phyloP scores from a whole-genome alignment of 2,113 vertebrate species.

The Pteronura brasiliensis region DNA sequence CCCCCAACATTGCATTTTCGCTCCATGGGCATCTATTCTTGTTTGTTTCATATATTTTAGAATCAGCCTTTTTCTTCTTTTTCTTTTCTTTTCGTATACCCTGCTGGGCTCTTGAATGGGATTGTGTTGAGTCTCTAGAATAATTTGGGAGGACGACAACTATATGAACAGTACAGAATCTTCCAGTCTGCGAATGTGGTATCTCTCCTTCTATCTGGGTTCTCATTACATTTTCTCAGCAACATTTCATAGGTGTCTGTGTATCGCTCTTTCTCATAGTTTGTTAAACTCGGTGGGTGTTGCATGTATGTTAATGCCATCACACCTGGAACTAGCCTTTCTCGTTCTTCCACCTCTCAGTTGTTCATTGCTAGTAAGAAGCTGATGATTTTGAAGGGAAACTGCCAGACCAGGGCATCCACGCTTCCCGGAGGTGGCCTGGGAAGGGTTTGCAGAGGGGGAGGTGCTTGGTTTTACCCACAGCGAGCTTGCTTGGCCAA shows the following conservation, averaged over 20 bases:
- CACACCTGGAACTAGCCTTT: neutral
- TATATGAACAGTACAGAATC: neutral
- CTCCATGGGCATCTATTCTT: neutral
- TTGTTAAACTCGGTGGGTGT: neutral
- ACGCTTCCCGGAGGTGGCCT: accelerated
- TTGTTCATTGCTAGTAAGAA: neutral
- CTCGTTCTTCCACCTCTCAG: neutral
- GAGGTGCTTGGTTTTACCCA: neutral
- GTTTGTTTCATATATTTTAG: neutral
- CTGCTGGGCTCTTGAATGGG: neutral
- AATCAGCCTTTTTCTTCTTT: neutral
- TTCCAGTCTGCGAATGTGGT: accelerated
- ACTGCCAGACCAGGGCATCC: accelerated
- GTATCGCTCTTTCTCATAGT: too few species aligned
- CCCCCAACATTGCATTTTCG: accelerated
- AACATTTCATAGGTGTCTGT: accelerated
- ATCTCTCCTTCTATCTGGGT: neutral
- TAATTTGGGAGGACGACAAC: neutral
- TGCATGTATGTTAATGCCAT: neutral
- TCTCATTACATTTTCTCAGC: neutral
- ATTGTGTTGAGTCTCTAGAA: neutral
- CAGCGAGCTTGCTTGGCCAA: accelerated
- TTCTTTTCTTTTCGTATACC: neutral
- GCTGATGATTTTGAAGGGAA: neutral
- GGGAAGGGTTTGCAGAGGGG: too few species aligned